phyloP scores from a whole-genome alignment of 2,888 invertebrate species.

The Cantharis rustica region DNA sequence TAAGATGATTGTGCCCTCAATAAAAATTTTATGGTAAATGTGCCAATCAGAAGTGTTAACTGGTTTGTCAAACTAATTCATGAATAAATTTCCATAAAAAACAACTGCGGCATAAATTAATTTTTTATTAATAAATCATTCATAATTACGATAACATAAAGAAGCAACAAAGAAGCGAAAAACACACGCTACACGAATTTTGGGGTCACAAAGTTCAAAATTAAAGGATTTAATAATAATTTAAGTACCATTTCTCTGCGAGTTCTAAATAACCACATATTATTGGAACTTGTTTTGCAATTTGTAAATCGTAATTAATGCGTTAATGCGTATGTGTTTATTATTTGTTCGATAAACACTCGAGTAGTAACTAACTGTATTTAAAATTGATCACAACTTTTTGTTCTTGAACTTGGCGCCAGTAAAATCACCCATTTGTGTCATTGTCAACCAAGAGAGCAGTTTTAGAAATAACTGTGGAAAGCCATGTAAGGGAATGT shows the following conservation, averaged over 20 bases:
- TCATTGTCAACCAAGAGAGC: not conserved
- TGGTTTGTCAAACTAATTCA: conserved; percentile 1
- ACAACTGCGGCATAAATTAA: not conserved
- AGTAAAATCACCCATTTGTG: not conserved
- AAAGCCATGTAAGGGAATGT: not conserved
- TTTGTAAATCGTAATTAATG: not conserved
- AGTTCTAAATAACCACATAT: not conserved
- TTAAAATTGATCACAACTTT: not conserved
- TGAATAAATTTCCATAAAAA: not conserved
- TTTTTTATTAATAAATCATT: not conserved
- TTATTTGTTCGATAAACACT: not conserved
- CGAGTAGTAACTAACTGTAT: not conserved
- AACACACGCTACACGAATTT: not conserved
- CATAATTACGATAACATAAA: not conserved
- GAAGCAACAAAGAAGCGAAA: not conserved
- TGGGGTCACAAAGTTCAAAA: not conserved
- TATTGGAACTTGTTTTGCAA: not conserved
- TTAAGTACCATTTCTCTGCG: not conserved
- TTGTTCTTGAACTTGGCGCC: not conserved
- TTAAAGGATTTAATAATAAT: not conserved
- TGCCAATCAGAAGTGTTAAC: not conserved
- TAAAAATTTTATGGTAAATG: not conserved
- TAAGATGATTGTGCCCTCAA: not conserved
- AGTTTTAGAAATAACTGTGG: not conserved
- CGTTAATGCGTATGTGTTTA: not conserved